phyloP scores from a whole-genome alignment of 2,113 vertebrate species.

The Ariopsis seemanni region DNA sequence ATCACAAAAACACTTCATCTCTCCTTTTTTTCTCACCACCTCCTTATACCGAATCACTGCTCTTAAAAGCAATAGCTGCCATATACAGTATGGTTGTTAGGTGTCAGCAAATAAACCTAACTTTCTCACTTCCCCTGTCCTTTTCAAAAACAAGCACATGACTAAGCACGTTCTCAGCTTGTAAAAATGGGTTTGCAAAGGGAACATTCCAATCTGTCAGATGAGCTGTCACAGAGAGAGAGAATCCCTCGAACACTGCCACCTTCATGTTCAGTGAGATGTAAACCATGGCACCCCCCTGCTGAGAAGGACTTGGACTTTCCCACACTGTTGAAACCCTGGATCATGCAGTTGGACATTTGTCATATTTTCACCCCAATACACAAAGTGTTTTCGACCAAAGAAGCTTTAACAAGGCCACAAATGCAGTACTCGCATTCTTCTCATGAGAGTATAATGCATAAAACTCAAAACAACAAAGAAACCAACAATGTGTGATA shows the following conservation, averaged over 20 bases:
- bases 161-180: slow-evolving; percentile 52
- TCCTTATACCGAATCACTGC: slow-evolving; percentile 29
- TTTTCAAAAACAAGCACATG: slow-evolving; percentile 8
- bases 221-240: slow-evolving; percentile 67
- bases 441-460: slow-evolving; percentile 10
- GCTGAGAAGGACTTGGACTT: slow-evolving; percentile 62
- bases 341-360: slow-evolving; percentile 37
- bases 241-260: slow-evolving; percentile 66
- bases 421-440: slow-evolving; percentile 20
- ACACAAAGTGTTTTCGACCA: not conserved
- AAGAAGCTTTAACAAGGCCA: slow-evolving; percentile 38
- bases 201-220: slow-evolving; percentile 72
- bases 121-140: slow-evolving; percentile 42
- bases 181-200: slow-evolving; percentile 65
- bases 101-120: slow-evolving; percentile 63
- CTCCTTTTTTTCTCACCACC: slow-evolving; percentile 41
- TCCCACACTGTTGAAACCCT: slow-evolving; percentile 65
- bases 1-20: slow-evolving; percentile 69
- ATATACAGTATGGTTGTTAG: slow-evolving; percentile 47
- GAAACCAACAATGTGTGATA: not conserved
- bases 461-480: slow-evolving; percentile 20
- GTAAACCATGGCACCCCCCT: slow-evolving; percentile 59
- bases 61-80: slow-evolving; percentile 55
- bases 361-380: slow-evolving; percentile 46
- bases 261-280: slow-evolving; percentile 62